Evolutionary conservation across 2,113 vertebrate species (phyloP), one percentile per base, ranked within the genome.

Genomic region (Acrocephalus arundinaceus): DNA sequence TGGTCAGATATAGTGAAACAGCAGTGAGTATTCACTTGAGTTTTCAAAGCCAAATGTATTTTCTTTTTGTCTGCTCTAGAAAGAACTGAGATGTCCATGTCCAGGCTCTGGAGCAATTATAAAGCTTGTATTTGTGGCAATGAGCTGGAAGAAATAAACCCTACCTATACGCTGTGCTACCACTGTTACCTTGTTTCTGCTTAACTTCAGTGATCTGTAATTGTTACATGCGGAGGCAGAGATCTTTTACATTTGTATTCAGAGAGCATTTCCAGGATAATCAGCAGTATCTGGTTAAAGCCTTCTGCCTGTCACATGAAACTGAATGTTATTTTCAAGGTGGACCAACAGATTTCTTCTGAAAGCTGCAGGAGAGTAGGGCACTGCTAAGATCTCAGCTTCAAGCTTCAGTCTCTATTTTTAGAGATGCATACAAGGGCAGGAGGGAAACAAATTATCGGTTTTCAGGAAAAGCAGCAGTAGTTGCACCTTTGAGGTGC

Each of bases 281-380:
- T 46, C 14, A 58, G 74, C 17, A 13, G n/a, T 30, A 11, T 23
- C 14, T 81, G 6, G 24, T 74, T 85, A 41, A 67, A 88, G 63
- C 46, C 37, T 76, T 28, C 14, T 58, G 6, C 15, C 18, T 51
- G 13, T 62, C 83, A 41, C 7, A 13, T 25, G 20, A 41, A 71
- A 77, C 31, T 1, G 2, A 62, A 15, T 63, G 10, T 19, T 51
- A 13, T n/a, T 92, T 75, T 79, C 67, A 43, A 21, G n/a, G 15
- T n/a, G 17, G 37, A 59, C n/a, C 22, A 19, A 31, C 0, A 0
- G 7, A 35, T 6, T 72, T 82, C 14, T 70, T 85, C 28, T 7
- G 4, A 23, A 89, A 59, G 33, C 16, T 67, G 35, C 23, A 28
- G 73, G 46, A 75, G 52, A 76, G 22, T 43, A 48, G 77, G 13